A percentile compares a stretch with the other conserved stretches of the same genome.
Conservation (phyloP, 2,113 vertebrate species). For the Alosa alosa region DNA sequence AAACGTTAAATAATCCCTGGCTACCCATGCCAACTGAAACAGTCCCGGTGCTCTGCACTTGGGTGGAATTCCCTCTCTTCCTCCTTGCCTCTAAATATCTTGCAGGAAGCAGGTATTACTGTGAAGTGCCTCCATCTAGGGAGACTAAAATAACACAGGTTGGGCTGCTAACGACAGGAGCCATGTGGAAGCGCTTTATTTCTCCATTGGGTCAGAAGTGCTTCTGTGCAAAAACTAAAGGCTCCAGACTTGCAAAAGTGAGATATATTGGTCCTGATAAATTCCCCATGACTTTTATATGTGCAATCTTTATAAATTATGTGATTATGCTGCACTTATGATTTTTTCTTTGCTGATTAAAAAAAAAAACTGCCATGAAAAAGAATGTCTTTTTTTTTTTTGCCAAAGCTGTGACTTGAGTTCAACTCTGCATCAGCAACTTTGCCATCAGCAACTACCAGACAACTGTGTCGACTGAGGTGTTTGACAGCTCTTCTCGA, state of each 20-base stretch:
- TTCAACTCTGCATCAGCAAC: not conserved
- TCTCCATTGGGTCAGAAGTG: constrained; percentile 4
- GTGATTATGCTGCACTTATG: not conserved
- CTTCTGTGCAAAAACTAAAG: not conserved
- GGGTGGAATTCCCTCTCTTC: constrained; percentile 6
- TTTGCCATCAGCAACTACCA: not conserved
- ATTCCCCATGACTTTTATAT: not conserved
- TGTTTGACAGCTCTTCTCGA: not conserved
- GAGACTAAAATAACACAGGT: constrained; percentile 65
- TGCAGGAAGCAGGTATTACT: constrained; percentile 56
- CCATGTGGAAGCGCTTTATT: constrained; percentile 72
- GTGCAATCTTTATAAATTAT: not conserved
- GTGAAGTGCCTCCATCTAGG: constrained; percentile 54
- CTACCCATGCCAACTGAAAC: constrained; percentile 31
- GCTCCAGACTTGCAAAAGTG: not conserved
- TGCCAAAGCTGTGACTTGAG: not conserved
- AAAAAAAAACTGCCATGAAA: not conserved
- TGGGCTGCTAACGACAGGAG: constrained; percentile 59
- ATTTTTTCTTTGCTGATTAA: not conserved
- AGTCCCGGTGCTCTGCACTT: constrained; percentile 1
- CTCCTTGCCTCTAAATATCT: constrained; percentile 32
- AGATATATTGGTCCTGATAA: not conserved
- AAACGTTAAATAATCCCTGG: constrained; percentile 26
- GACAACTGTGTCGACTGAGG: not conserved
- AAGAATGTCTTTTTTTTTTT: not conserved